Conservation (phyloP, 64 coral and sea anemone species). For the Montipora cactus region DNA sequence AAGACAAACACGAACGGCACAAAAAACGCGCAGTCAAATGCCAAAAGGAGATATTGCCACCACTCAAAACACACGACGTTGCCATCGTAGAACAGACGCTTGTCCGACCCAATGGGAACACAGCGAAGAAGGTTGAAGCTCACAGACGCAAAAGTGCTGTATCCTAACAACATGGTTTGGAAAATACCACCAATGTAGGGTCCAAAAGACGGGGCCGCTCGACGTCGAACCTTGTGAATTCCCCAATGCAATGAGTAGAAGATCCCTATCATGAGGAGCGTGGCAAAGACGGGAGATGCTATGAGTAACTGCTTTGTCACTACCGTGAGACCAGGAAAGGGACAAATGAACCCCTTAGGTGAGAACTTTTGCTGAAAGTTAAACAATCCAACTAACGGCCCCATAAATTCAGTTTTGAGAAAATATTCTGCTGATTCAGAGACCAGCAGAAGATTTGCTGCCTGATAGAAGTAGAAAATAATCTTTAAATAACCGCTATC, state of each 20-base stretch:
- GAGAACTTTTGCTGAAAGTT: conserved; percentile 72
- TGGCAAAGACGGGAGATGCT: conserved; percentile 44
- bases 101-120: conserved; percentile 33
- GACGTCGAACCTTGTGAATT: background rate
- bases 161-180: conserved; percentile 89
- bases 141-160: conserved; percentile 62
- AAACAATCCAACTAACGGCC: conserved; percentile 69
- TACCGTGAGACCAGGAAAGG: conserved; percentile 71
- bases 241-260: conserved; percentile 42
- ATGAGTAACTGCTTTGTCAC: conserved; percentile 75
- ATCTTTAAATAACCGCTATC: conserved; percentile 79
- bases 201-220: conserved; percentile 31
- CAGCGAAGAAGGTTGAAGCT: conserved; percentile 68
- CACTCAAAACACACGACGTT: conserved; percentile 67
- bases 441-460: conserved; percentile 53
- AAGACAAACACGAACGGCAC: conserved; percentile 82
- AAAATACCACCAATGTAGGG: conserved; percentile 81
- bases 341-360: conserved; percentile 26
- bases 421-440: conserved; percentile 22
- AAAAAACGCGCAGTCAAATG: conserved; percentile 55
- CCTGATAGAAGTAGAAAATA: conserved; percentile 84
- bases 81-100: conserved; percentile 68
- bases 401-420: conserved; percentile 45
- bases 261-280: conserved; percentile 27
- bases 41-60: conserved; percentile 80